A percentile compares a stretch with the other conserved stretches of the same genome.
phyloP scores from a whole-genome alignment of 23 tunicate genomes.

The Styela clava region DNA sequence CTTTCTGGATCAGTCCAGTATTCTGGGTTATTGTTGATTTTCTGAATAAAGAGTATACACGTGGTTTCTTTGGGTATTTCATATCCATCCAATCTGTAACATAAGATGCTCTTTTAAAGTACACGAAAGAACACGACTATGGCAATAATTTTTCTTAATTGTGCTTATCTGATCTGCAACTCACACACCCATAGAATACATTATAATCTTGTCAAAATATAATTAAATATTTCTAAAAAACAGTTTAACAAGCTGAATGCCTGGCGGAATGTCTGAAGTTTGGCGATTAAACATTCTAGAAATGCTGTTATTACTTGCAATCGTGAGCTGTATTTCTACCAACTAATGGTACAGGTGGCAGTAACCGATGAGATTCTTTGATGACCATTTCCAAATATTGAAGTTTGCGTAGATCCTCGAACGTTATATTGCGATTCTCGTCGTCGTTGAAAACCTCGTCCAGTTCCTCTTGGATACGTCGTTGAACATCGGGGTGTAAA shows the following conservation, averaged over 20 bases:
- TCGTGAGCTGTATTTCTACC: constrained; percentile 61
- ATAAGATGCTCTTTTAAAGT: background rate
- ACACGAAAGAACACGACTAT: too few relatives aligned
- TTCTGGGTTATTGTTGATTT: constrained; percentile 50
- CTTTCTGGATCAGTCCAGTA: constrained; percentile 63
- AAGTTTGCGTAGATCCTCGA: constrained; percentile 61
- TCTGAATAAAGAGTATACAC: constrained; percentile 33
- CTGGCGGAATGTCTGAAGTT: too few relatives aligned
- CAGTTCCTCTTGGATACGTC: constrained; percentile 69
- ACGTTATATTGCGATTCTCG: constrained; percentile 15
- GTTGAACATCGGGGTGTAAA: constrained; percentile 52
- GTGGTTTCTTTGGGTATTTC: constrained; percentile 61
- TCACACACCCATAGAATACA: too few relatives aligned
- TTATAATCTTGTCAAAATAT: too few relatives aligned
- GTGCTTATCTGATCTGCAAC: too few relatives aligned
- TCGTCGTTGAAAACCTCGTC: constrained; percentile 66
- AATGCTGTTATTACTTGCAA: constrained; percentile 15
- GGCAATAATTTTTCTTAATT: too few relatives aligned
- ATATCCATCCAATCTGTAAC: constrained; percentile 27
- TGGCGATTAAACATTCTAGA: too few relatives aligned
- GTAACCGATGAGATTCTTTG: constrained; percentile 71
- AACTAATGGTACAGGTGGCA: constrained; percentile 80
- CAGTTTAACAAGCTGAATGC: too few relatives aligned
- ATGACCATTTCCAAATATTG: constrained; percentile 69
- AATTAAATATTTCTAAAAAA: too few relatives aligned